Percentiles rank a stretch among this genome's conserved stretches.
phyloP scores from a whole-genome alignment of 2,113 vertebrate genomes.

The Lepisosteus oculatus region DNA sequence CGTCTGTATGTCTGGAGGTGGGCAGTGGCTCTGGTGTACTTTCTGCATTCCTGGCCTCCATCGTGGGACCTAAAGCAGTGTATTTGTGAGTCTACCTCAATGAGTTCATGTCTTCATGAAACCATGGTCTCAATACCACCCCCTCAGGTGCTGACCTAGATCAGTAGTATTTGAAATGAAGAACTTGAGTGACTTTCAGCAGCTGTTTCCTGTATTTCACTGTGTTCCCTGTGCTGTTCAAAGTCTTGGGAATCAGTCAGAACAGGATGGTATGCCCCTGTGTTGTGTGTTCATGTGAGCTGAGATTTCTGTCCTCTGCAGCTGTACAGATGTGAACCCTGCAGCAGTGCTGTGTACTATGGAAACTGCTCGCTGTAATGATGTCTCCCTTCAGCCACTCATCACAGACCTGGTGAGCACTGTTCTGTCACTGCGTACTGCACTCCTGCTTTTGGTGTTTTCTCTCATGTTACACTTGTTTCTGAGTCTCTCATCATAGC shows the following conservation, averaged over 20 bases:
- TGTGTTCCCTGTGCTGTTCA: no score
- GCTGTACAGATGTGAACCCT: slow-evolving; percentile 89
- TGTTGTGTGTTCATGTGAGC: not conserved
- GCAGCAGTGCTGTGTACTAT: slow-evolving; percentile 77
- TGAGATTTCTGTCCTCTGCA: slow-evolving; percentile 39
- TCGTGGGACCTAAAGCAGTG: slow-evolving; percentile 73
- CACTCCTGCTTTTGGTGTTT: not conserved
- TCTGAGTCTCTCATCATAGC: not conserved
- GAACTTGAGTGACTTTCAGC: no score
- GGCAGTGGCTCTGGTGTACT: slow-evolving; percentile 89
- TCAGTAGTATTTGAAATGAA: no score
- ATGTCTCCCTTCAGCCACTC: slow-evolving; percentile 75
- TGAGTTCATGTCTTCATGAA: not conserved
- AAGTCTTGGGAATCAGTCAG: no score
- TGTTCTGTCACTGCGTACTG: not conserved
- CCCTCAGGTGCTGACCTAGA: no score
- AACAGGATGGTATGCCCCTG: no score
- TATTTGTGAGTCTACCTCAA: slow-evolving; percentile 74
- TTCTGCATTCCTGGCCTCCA: slow-evolving; percentile 82
- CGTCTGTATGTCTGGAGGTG: slow-evolving; percentile 82
- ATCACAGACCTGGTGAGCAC: slow-evolving; percentile 86
- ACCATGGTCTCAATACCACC: no score
- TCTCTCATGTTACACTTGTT: not conserved
- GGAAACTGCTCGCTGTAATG: slow-evolving; percentile 76
- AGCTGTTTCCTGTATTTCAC: no score